Evolutionary conservation across 2,888 invertebrate genomes (phyloP), one percentile per base, ranked within the genome.

Genomic region (Drosophila formosana): DNA sequence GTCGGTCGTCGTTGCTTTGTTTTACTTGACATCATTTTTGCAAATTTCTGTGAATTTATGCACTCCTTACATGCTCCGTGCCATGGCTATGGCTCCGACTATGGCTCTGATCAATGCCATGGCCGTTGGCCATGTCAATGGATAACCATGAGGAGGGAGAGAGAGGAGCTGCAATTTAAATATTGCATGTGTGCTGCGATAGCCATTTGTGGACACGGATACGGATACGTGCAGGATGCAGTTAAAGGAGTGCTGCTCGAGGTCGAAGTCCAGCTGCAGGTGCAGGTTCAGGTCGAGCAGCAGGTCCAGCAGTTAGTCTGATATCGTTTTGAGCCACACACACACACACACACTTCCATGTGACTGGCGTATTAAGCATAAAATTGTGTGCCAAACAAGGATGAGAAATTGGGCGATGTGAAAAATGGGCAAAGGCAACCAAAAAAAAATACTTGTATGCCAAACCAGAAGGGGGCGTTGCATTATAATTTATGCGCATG

Each of bases 401-500:
- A 66, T 62, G 86, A 82, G 67, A 88, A 81, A 83, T 76, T 88
- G 79, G 64, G 78, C 64, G 56, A 60, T 78, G 82, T 75, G 50
- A 65, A 81, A 81, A 82, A 73, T 73, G 68, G 8, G 37, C 25
- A 37, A 26, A 7, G 25, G 8, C 25, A 39, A 39, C 18, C 1
- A 18, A 1, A 18, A 18, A 18, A 18, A 18, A 18, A 18, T 18
- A 18, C 18, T 18, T 18, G 18, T 18, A 8, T 3, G 43, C 45
- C n/a, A 55, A 55, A 7, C 73, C 65, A 51, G 51, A 23, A 61
- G 85, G 62, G 72, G 75, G 74, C 81, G 72, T 71, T 78, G 74
- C 81, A 75, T 80, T 83, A 83, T 85, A 85, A 89, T 85, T 85
- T 85, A 85, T 85, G 90, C 89, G 65, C 89, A 88, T 89, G 90